Evolutionary conservation across 2,888 invertebrate genomes (phyloP), one percentile per base, ranked within the genome.

Genomic region (Pogonocherus hispidulus): DNA sequence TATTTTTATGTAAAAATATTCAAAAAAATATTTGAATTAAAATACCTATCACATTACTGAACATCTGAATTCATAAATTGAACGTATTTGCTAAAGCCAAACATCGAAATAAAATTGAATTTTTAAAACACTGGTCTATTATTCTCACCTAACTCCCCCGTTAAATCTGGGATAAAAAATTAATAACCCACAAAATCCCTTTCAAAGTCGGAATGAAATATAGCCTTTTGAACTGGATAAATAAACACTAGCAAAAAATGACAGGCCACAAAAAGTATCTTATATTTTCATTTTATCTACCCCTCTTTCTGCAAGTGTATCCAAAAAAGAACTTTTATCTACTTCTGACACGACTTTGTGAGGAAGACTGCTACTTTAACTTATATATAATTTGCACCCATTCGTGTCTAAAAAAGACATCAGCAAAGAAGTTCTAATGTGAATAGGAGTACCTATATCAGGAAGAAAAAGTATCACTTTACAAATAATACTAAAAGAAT

Each of bases 271-370:
- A 63, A 63, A 63, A 56, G 20, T 55, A 27, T 46, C 35, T 8
- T 46, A 63, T 54, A 63, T 55, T 55, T 47, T 63, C 55, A 27
- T 27, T 63, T 63, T 47, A 55, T 63, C 63, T 55, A 55, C 63
- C 55, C 55, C 55, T 55, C 63, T 35, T 63, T 55, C 63, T 47
- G 55, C 46, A 63, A 55, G 63, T 46, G 47, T 37, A 35, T 47
- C n/a, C 16, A 14, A 46, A 55, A 63, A 41, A 55, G 52, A 23
- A 63, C 16, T 27, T 63, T 63, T 47, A 32, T 44, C 63, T 44
- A 19, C 51, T 18, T 55, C 52, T 55, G 47, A 55, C 55, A 63
- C n/a, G 55, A 35, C 37, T 11, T 20, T 22, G 37, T 18, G 14
- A 2, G 14, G 19, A 14, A 27, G 52, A 27, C 32, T 32, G 11